Base-by-base conservation (phyloP, 2,113 vertebrate genomes). In the Ascaphus truei region DNA sequence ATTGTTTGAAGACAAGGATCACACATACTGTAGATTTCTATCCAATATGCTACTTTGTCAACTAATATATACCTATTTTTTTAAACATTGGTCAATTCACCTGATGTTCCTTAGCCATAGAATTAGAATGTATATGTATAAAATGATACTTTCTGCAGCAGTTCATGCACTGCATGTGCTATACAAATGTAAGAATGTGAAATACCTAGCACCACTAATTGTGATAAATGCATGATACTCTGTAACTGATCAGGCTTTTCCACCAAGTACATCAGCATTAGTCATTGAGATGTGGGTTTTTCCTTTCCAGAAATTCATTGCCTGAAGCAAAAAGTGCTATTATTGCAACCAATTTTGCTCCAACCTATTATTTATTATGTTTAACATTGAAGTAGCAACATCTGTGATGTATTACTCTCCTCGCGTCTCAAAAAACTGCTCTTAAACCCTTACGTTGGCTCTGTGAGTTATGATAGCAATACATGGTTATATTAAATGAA, bases 341-440 rank as follows among this genome's bases (percentile, higher is more conserved):
- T 61, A 30, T 61, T 31, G n/a, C 16, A 30, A 45, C 27, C 58
- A 60, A 27, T 27, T 16, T 31, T 29, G 16, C 58, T 45, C 3
- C 12, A 22, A 5, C 11, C 2, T 62, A 31, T 47, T 47, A 43
- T 62, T 62, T 62, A 62, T 60, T 60, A 31, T 47, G 59, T 31
- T 30, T 47, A 47, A 47, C 29, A 27, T 62, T 31, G 30, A 47
- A 62, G 39, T 45, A 62, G 41, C 25, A 29, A 43, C 59, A 62
- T 31, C 39, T 62, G 59, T 20, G 18, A 62, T 45, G 29, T 47
- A 62, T 62, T 45, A 62, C 18, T n/a, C n/a, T n/a, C n/a, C n/a
- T n/a, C n/a, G n/a, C n/a, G n/a, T n/a, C n/a, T n/a, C n/a, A n/a
- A n/a, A n/a, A n/a, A n/a, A n/a, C n/a, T n/a, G n/a, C n/a, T n/a